Evolutionary conservation across 2,113 vertebrate species (phyloP).

Genomic region (Pelodiscus sinensis): DNA sequence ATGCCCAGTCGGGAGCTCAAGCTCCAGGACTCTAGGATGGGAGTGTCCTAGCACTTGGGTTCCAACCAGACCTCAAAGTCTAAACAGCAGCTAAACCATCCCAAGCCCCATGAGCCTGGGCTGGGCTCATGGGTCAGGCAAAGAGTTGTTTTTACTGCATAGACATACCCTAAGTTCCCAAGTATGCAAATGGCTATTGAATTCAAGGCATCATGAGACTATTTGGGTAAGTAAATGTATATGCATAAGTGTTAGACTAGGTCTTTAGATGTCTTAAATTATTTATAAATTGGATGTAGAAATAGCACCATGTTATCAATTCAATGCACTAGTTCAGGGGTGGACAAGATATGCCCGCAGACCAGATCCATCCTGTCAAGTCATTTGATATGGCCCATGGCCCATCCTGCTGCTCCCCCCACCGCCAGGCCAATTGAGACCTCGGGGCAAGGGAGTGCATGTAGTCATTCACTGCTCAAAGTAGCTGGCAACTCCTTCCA

Average conservation of each 20-base stretch:
- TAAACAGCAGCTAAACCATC: not conserved
- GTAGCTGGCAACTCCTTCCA: too few relatives aligned
- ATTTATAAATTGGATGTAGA: not conserved
- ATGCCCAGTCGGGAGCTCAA: too few relatives aligned
- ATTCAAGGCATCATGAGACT: not conserved
- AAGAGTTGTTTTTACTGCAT: not conserved
- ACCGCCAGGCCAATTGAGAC: too few relatives aligned
- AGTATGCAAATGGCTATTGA: not conserved
- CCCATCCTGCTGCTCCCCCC: too few relatives aligned
- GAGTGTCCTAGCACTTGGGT: not conserved
- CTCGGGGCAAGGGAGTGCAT: too few relatives aligned
- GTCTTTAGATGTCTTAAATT: accelerated
- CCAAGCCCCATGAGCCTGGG: not conserved
- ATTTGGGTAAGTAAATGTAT: not conserved
- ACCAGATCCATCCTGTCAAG: too few relatives aligned
- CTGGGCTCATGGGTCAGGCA: not conserved
- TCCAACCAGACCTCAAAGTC: not conserved
- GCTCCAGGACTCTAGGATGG: too few relatives aligned
- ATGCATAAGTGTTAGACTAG: not conserved
- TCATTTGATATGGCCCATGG: too few relatives aligned
- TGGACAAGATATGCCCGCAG: too few relatives aligned
- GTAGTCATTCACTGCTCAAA: too few relatives aligned
- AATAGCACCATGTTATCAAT: not conserved
- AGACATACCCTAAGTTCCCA: not conserved
- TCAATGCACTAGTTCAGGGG: too few relatives aligned